A percentile compares a stretch with the other conserved stretches of the same genome.
These are phyloP conservation scores for Enteromius fasciolatus DNA, from an alignment of 2,797 vertebrate species.

Conservation along the genomic window DNA sequence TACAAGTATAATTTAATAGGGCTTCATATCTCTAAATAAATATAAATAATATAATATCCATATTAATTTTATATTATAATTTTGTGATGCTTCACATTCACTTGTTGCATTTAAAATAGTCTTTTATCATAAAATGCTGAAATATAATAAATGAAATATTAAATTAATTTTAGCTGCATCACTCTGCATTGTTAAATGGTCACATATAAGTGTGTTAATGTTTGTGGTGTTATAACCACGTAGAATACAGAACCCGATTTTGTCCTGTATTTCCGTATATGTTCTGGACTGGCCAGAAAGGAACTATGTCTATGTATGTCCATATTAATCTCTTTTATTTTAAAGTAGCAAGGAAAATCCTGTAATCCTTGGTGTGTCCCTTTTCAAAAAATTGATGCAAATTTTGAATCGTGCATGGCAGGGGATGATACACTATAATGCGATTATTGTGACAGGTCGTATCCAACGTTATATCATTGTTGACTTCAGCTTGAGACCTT, in stretches of 20 bases:
- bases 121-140: not conserved
- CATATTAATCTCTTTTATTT: not conserved
- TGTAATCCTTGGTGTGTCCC: not conserved
- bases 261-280: not conserved
- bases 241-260: not conserved
- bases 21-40: not conserved
- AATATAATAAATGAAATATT: not conserved
- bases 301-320: not conserved
- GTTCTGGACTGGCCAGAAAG: not conserved
- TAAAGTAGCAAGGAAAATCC: not conserved
- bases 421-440: not conserved
- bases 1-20: not conserved
- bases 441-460: slow-evolving; percentile 18
- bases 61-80: not conserved
- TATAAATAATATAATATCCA: not conserved
- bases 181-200: not conserved
- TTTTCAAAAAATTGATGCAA: not conserved
- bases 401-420: slow-evolving; percentile 11
- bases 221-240: not conserved
- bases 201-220: not conserved
- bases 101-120: not conserved
- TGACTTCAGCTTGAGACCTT: slow-evolving; percentile 38
- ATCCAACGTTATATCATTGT: not conserved
- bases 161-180: not conserved
- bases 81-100: not conserved